Evolutionary conservation across 2,113 vertebrate genomes (phyloP).

Genomic region (Myrmophylax atrothorax): DNA sequence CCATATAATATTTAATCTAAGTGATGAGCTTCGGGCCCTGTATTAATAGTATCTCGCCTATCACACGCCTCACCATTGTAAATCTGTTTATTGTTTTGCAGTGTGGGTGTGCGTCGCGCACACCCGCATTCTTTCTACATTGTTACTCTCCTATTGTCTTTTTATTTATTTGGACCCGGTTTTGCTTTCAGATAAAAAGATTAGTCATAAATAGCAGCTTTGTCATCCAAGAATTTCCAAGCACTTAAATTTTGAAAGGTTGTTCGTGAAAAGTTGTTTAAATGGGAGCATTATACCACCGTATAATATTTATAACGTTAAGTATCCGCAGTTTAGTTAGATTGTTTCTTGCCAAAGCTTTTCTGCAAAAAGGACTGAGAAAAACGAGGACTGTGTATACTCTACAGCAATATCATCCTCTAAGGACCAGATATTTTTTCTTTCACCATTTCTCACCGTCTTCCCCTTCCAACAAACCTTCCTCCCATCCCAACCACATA

Average conservation of each 20-base stretch:
- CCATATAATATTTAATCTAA: conserved; percentile 9
- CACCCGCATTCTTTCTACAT: neutral
- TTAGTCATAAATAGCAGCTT: conserved; percentile 33
- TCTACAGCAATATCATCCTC: neutral
- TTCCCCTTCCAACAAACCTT: conserved; percentile 20
- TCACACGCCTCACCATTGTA: neutral
- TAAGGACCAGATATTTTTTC: neutral
- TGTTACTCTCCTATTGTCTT: neutral
- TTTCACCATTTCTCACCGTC: neutral
- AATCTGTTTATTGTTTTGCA: conserved; percentile 27
- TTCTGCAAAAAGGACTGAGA: neutral
- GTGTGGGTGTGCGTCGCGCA: neutral
- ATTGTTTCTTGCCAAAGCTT: neutral
- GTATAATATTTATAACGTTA: neutral
- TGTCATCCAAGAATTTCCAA: conserved; percentile 39
- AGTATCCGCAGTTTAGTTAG: neutral
- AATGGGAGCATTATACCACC: neutral
- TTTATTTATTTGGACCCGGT: conserved; percentile 31
- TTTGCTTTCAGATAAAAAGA: conserved; percentile 52
- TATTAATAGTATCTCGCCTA: conserved; percentile 13
- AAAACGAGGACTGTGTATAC: neutral
- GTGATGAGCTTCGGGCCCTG: neutral
- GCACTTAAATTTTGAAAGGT: conserved; percentile 45
- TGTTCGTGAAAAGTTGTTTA: conserved; percentile 21
- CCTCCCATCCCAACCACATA: neutral